Conservation (phyloP, 2,113 vertebrate genomes). For the Thryonomys swinderianus region DNA sequence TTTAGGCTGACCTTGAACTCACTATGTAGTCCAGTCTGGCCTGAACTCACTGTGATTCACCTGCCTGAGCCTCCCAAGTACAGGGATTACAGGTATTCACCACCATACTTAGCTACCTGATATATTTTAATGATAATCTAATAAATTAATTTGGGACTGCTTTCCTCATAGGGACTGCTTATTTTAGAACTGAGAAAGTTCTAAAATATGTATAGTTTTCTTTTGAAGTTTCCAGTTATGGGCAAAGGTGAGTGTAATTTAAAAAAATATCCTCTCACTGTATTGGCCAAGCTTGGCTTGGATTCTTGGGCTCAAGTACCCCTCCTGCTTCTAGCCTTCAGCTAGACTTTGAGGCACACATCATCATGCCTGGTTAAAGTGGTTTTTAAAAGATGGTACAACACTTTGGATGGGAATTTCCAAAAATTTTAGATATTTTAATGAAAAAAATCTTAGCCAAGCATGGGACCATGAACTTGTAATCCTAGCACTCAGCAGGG, state of each 20-base stretch:
- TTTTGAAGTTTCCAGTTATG: conserved; percentile 35
- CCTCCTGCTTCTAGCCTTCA: neutral
- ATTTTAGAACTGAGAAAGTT: neutral
- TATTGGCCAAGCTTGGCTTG: neutral
- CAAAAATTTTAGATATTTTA: neutral
- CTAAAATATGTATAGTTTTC: neutral
- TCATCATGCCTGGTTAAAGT: neutral
- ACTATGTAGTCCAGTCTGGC: neutral
- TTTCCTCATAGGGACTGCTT: neutral
- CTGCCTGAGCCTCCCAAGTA: neutral
- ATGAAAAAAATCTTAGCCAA: neutral
- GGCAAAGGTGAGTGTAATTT: neutral
- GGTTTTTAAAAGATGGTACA: neutral
- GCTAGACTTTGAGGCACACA: neutral
- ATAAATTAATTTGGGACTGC: conserved; percentile 25
- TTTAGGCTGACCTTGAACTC: neutral
- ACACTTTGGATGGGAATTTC: conserved; percentile 26
- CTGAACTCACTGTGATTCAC: neutral
- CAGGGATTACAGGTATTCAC: neutral
- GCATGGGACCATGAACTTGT: neutral
- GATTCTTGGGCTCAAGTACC: neutral
- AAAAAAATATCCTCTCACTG: neutral
- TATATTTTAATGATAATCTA: conserved; percentile 44
- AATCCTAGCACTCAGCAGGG: neutral
- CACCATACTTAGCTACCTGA: no score